phyloP scores from a whole-genome alignment of 2,113 vertebrate species.

The Misgurnus anguillicaudatus region DNA sequence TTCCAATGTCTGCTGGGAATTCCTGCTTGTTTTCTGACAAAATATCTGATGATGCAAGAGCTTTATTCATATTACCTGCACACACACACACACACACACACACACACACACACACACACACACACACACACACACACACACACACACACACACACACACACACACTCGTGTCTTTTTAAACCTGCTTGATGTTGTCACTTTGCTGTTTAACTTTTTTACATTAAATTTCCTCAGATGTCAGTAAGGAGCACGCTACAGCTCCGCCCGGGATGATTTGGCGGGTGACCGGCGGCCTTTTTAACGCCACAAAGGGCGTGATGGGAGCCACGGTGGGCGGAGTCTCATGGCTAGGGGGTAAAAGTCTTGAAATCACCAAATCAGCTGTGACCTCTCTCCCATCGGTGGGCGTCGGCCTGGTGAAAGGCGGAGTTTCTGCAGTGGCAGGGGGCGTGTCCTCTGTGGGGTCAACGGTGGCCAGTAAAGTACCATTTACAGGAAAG shows the following conservation, averaged over 20 bases:
- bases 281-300: constrained; percentile 76
- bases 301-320: constrained; percentile 74
- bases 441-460: constrained; percentile 75
- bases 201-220: not conserved
- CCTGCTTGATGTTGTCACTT: no score
- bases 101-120: no score
- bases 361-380: constrained; percentile 76
- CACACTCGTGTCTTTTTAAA: no score
- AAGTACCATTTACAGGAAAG: constrained; percentile 76
- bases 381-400: constrained; percentile 74
- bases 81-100: no score
- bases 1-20: not conserved
- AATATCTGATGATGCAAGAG: constrained; percentile 2
- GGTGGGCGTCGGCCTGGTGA: constrained; percentile 74
- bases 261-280: constrained; percentile 73
- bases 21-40: not conserved
- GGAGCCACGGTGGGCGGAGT: constrained; percentile 77
- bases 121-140: no score
- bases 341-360: constrained; percentile 78
- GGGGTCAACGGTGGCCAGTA: constrained; percentile 73
- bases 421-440: constrained; percentile 75
- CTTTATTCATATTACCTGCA: not conserved
- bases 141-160: no score
- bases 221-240: constrained; percentile 32
- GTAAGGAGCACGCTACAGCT: constrained; percentile 65